phyloP scores from a whole-genome alignment of 2,888 invertebrate species.

The Caenorhabditis uteleia region DNA sequence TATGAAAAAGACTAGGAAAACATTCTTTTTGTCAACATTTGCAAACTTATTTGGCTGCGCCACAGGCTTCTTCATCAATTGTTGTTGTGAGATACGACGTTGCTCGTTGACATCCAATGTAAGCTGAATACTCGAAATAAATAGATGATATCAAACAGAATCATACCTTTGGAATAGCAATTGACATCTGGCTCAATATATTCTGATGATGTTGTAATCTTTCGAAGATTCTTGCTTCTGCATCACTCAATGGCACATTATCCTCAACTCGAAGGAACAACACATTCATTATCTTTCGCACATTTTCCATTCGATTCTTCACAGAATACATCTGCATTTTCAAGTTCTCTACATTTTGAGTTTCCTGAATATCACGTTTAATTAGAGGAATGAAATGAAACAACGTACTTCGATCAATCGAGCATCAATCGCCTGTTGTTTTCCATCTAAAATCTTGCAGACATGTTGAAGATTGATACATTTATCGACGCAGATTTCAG shows the following conservation, averaged over 20 bases:
- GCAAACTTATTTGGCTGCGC: conserved; percentile 19
- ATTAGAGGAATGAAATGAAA: neutral
- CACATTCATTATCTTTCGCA: conserved; percentile 17
- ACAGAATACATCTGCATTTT: conserved; percentile 10
- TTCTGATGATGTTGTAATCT: conserved; percentile 26
- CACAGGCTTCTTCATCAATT: conserved; percentile 2
- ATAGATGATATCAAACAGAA: too few species aligned
- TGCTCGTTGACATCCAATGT: conserved; percentile 22
- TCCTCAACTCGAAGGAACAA: conserved; percentile 26
- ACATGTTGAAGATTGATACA: conserved; percentile 1
- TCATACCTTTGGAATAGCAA: conserved; percentile 3
- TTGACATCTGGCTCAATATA: conserved; percentile 4
- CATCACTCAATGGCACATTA: conserved; percentile 27
- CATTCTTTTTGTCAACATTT: conserved; percentile 21
- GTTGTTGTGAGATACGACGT: conserved; percentile 10
- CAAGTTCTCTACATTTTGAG: conserved; percentile 14
- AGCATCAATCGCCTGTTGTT: conserved; percentile 17
- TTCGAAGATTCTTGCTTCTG: conserved; percentile 18
- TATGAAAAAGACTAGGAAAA: neutral
- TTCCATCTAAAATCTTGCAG: conserved; percentile 7
- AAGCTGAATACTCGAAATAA: conserved; percentile 20
- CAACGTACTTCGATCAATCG: conserved; percentile 13
- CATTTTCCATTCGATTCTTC: conserved; percentile 11
- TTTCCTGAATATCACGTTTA: conserved; percentile 6
- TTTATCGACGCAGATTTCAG: conserved; percentile 7